phyloP scores from a whole-genome alignment of 2,797 vertebrate species.

The Eidolon dupreanum region DNA sequence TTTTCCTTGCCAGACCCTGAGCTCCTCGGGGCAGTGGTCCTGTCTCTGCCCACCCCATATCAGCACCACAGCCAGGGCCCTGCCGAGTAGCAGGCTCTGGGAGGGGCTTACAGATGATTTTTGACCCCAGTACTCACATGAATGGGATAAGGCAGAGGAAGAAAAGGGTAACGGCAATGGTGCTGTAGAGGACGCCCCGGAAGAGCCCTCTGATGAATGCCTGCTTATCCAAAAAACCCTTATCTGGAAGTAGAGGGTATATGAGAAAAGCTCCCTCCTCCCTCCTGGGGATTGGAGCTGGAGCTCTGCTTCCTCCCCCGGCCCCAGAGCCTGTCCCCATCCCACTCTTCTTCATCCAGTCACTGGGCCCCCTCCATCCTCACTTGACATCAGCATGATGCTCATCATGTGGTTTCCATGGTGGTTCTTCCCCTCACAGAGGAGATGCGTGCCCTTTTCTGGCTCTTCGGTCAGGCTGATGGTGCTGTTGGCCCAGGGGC shows the following conservation, averaged over 20 bases:
- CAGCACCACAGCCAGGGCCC: background rate
- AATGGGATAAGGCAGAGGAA: slow-evolving; percentile 26
- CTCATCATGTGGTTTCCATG: background rate
- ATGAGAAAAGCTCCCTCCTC: background rate
- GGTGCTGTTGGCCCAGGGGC: slow-evolving; percentile 50
- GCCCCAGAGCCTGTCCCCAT: background rate
- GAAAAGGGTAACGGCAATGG: background rate
- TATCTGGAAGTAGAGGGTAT: background rate
- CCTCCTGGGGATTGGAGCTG: background rate
- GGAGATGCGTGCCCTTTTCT: background rate
- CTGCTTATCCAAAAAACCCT: background rate
- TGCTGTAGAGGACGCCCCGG: background rate
- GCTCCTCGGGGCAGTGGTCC: background rate
- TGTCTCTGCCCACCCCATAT: background rate
- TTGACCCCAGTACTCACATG: slow-evolving; percentile 39
- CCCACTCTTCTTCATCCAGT: background rate
- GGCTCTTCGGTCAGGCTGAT: background rate
- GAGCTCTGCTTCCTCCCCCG: background rate
- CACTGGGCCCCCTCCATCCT: background rate
- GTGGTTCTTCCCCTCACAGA: slow-evolving; percentile 51
- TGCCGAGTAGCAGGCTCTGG: too few species aligned
- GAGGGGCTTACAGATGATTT: background rate
- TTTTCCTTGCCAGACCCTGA: background rate
- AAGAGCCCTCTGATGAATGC: slow-evolving; percentile 26
- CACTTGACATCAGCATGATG: slow-evolving; percentile 12